Percentiles rank a stretch among this genome's conserved stretches.
These are phyloP conservation scores for Zapornia atra DNA, from an alignment of 2,113 vertebrate species.

Conservation along the genomic window DNA sequence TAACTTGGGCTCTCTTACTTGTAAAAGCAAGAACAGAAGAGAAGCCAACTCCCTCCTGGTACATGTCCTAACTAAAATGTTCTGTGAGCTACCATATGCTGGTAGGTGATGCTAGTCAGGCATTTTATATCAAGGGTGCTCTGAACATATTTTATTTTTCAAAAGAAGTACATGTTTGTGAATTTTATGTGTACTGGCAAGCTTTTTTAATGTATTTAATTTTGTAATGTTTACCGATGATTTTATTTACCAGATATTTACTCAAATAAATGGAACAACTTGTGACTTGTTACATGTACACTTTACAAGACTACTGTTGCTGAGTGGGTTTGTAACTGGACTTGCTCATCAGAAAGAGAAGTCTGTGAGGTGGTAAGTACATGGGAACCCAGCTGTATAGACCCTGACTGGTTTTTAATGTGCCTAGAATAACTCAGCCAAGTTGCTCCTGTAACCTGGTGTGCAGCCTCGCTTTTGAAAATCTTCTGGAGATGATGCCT, in stretches of 20 bases:
- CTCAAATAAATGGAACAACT: conserved; percentile 84
- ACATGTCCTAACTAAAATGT: conserved; percentile 46
- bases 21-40: not conserved
- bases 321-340: not conserved
- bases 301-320: conserved; percentile 4
- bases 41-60: conserved; percentile 31
- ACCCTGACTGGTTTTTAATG: not conserved
- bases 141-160: conserved; percentile 85
- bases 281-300: conserved; percentile 67
- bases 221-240: conserved; percentile 83
- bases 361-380: not conserved
- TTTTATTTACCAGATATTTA: conserved; percentile 85
- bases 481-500: not conserved
- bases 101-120: conserved; percentile 66
- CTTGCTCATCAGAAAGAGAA: not conserved
- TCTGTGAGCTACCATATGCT: conserved; percentile 64
- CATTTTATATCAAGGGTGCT: conserved; percentile 86
- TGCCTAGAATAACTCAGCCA: not conserved
- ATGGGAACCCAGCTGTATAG: not conserved
- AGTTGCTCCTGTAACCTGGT: not conserved
- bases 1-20: not conserved
- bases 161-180: conserved; percentile 79
- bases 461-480: not conserved
- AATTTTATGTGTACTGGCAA: conserved; percentile 83
- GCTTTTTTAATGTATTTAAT: conserved; percentile 85